Percentiles rank a stretch among this genome's conserved stretches.
phyloP scores from a whole-genome alignment of 1,140 invertebrate genomes.

The Dendroctonus valens region DNA sequence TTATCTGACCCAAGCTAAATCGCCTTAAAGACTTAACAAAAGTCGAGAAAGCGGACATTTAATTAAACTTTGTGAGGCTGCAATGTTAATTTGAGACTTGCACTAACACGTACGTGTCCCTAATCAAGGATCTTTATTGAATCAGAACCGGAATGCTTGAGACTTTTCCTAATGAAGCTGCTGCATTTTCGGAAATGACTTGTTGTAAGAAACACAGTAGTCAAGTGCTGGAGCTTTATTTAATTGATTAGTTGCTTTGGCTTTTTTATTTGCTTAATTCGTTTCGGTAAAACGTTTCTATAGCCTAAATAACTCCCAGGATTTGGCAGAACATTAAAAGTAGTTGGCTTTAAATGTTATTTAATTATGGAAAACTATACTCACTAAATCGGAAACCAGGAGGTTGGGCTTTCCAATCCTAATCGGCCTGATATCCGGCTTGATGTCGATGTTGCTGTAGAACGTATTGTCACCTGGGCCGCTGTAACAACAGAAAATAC shows the following conservation, averaged over 20 bases:
- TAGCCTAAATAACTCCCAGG: too few species aligned
- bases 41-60: conserved; percentile 10
- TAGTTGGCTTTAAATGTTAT: neutral
- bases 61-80: conserved; percentile 17
- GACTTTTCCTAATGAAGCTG: too few species aligned
- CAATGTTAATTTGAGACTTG: neutral
- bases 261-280: neutral
- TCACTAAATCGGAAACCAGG: conserved; percentile 97
- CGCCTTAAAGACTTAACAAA: conserved; percentile 16
- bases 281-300: too few species aligned
- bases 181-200: too few species aligned
- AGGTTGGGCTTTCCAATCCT: conserved; percentile 91
- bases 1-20: conserved; percentile 11
- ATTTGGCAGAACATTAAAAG: neutral
- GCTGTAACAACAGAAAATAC: conserved; percentile 16
- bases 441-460: conserved; percentile 99
- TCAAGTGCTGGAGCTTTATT: neutral
- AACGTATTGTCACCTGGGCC: conserved; percentile 91
- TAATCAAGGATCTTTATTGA: neutral
- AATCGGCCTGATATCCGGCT: conserved; percentile 93
- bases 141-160: too few species aligned
- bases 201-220: too few species aligned
- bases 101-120: neutral
- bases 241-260: neutral
- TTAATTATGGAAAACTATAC: conserved; percentile 50